Evolutionary conservation across 1,140 invertebrate species (phyloP).

Genomic region (Papilio aristodemus): DNA sequence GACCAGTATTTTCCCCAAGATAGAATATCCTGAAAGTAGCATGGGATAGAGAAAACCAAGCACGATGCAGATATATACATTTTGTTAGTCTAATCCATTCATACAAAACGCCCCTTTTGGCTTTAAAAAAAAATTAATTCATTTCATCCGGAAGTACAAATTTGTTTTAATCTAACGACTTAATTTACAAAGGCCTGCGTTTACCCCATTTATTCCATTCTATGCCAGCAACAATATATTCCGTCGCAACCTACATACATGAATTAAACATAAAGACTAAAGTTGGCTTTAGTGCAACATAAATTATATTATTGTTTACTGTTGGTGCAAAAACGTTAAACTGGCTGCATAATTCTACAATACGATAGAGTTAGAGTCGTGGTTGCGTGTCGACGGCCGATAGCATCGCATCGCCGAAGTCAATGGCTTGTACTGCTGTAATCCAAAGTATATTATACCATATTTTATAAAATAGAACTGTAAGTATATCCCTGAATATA

Average conservation of each 20-base stretch:
- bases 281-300: conserved; percentile 33
- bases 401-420: conserved; percentile 50
- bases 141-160: conserved; percentile 3
- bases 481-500: too few relatives aligned
- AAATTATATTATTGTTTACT: conserved; percentile 38
- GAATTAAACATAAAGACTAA: conserved; percentile 33
- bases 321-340: conserved; percentile 34
- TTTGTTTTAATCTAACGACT: conserved; percentile 3
- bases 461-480: too few relatives aligned
- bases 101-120: too few relatives aligned
- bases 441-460: conserved; percentile 1
- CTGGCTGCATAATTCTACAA: conserved; percentile 1
- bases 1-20: too few relatives aligned
- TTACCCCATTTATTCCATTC: not conserved
- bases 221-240: not conserved
- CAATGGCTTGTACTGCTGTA: conserved; percentile 40
- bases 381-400: conserved; percentile 48
- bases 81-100: too few relatives aligned
- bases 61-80: too few relatives aligned
- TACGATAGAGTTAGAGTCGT: not conserved
- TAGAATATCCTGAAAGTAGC: too few relatives aligned
- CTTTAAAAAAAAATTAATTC: not conserved
- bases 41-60: too few relatives aligned
- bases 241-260: conserved; percentile 15
- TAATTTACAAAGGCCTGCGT: not conserved